Evolutionary conservation across 2,113 vertebrate genomes (phyloP), one percentile per base, ranked within the genome.

Genomic region (Erythrocebus patas): DNA sequence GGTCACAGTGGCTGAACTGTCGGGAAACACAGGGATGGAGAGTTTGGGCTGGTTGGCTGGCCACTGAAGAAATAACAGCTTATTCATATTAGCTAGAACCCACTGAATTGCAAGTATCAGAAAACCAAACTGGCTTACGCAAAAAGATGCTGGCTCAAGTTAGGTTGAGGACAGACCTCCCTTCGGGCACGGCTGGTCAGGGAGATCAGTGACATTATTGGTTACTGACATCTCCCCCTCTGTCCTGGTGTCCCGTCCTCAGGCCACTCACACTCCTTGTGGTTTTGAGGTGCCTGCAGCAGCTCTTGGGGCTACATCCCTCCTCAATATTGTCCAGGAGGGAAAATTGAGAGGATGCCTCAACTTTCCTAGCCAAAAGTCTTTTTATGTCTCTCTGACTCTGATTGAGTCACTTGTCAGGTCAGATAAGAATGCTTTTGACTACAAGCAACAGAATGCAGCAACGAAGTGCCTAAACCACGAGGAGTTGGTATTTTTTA

Each of bases 91-190:
- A 32, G 38, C 68, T 35, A 55, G n/a, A 22, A 72, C 57, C 52
- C 16, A 0, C 55, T 59, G 66, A 82, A 30, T 45, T 73, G 38
- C 32, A 48, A 6, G 40, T n/a, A 2, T 94, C 83, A 82, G 70
- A n/a, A 96, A 89, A 64, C 48, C 40, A 88, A 30, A 48, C 25
- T 81, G 81, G 48, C 25, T 73, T 82, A 18, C 55, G 73, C 50
- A 72, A 2, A 78, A 85, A 55, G 40, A 64, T 70, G 35, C 22
- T 30, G n/a, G 66, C 68, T 75, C n/a, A 43, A 17, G 16, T 18
- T 32, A 12, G 50, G 20, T 88, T 20, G 6, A 30, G 35, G 75
- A 57, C 27, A 83, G 88, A 30, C 35, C 11, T 64, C 7, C 20
- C 68, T 72, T 73, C 6, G 2, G 61, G 59, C 75, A 23, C 35